Base-by-base conservation (phyloP, 2,888 invertebrate genomes). In the Melanophora roralis region DNA sequence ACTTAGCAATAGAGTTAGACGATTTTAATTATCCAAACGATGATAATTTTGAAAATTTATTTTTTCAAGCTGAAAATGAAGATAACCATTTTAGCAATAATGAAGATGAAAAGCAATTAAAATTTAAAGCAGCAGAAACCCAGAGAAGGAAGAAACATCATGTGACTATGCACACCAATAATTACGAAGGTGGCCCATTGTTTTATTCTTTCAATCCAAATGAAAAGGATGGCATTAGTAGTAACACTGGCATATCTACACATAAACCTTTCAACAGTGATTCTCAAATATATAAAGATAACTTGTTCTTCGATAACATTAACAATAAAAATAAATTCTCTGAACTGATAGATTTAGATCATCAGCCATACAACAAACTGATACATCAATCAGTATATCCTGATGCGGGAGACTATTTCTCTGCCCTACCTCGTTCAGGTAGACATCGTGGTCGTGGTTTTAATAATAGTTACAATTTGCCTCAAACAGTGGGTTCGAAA, bases 401-500 rank as follows among this genome's bases (percentile, higher is more conserved):
- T 19, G 32, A 53, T 16, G 47, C 49, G 1, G 53, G 11, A 19
- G 72, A 73, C 36, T 69, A 82, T 57, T 64, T 73, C 12, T 77
- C 78, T 4, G 86, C 85, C 14, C 81, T 85, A 3, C 74, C 88
- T 1, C 87, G 88, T 40, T 88, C 87, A 0, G 89, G 88, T 0
- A 85, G 88, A 0, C 88, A 88, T 83, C 88, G 88, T 9, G 85
- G 87, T 0, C 88, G 88, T 5, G 84, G 85, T 11, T 40, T 78
- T 1, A 76, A 75, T 8, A 69, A 57, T 11, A 45, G 59, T 16
- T 67, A 74, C 8, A 74, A 65, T 60, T 43, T 69, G 1, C 14
- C 73, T 23, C 67, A 62, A 43, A 82, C 82, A 21, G 84, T 57
- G 53, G 67, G 67, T 6, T 68, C 78, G 40, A 86, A 86, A 72